Evolutionary conservation across 2,113 vertebrate genomes (phyloP), one percentile per base, ranked within the genome.

Genomic region (Phrynosoma platyrhinos): DNA sequence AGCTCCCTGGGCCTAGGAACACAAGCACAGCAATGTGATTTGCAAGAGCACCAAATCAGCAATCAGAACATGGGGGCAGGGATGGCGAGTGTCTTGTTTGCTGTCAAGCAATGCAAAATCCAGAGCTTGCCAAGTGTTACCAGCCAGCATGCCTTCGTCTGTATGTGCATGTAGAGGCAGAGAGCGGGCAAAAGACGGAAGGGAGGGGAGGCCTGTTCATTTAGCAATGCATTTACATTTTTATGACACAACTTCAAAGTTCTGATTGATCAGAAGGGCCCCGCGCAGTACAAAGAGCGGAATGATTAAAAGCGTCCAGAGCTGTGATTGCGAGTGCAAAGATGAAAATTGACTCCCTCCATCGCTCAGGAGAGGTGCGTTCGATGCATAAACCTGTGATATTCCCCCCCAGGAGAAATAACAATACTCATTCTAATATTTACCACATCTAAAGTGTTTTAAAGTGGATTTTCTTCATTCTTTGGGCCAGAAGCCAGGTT

Each of bases 191-290:
- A 87, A 81, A 75, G 72, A 82, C 5, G 14, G 20, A 30, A 69
- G 88, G 53, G 75, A 86, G 89, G 27, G 87, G 71, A 75, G 89
- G 89, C 68, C 68, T 68, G 88, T 84, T 88, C 71, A 30, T 75
- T 89, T 89, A 88, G 89, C 87, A 85, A 68, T 55, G 74, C 90
- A 90, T 86, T 91, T 89, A 13, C 89, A 91, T 90, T 91, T 92
- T 92, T 84, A 92, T 92, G 87, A 47, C 71, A 85, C 16, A 86
- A 64, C 89, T 91, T 93, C 92, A 90, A 84, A 92, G 92, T 42
- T 82, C 90, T 88, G 92, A 68, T 40, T 88, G 90, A 94, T 89
- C 90, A 23, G 62, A 83, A 91, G 91, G 90, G 36, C 84, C 71
- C 9, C 3, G 1, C 62, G 75, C n/a, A 71, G 79, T 66, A 92